Evolutionary conservation across 2,797 vertebrate species (phyloP), one percentile per base, ranked within the genome.

Genomic region (Hydrocynus forskahlii): DNA sequence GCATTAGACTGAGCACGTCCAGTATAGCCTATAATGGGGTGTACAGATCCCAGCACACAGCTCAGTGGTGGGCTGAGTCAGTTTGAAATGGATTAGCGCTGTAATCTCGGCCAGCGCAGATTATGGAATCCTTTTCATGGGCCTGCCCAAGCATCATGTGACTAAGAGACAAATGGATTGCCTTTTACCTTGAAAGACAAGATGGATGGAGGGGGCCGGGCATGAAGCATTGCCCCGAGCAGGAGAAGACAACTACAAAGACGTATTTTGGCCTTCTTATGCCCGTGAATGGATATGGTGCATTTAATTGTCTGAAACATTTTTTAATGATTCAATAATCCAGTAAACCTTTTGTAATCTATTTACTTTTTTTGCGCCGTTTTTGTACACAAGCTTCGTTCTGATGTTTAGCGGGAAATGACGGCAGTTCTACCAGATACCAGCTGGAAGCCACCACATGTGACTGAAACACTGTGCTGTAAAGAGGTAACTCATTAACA

Each of bases 21-120:
- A 79, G 70, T 38, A 17, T 67, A 43, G 17, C 66, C 19, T 80
- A 35, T 67, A 75, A 62, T 81, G 72, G 59, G 79, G 80, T 57
- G 7, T 64, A 29, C 29, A 76, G 67, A 69, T 43, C 66, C 35
- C 74, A 17, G 67, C 66, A 43, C 57, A 45, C 19, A 62, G 14
- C 50, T 67, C 60, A 17, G 40, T 74, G 50, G 3, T 19, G 68
- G 66, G 73, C n/a, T 29, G 66, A 75, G 88, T 86, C 86, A 19
- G 86, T 81, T 89, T 84, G 85, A 83, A 67, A 86, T 87, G 91
- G 93, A 94, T 95, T 94, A 94, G 84, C 6, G 78, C 89, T 88
- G 83, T 93, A 95, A 95, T 95, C 94, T 94, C 91, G 94, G 93
- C 88, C 93, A 92, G 87, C 84, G 88, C 91, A 92, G 94, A 95